Evolutionary conservation across 2,888 invertebrate genomes (phyloP), one percentile per base, ranked within the genome.

Genomic region (Pyrrhia umbra): DNA sequence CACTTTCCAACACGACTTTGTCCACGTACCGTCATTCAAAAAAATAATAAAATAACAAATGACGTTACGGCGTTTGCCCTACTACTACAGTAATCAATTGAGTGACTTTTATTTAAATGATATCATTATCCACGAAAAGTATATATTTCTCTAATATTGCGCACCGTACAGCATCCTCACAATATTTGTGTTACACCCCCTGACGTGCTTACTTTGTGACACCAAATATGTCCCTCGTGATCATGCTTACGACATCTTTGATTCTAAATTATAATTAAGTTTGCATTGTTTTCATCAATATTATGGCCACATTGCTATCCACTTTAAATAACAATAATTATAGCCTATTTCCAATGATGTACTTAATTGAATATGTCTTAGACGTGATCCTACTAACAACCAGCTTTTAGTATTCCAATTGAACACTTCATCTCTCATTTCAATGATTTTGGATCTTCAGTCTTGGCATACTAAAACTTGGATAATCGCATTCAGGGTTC

Each of bases 201-300:
- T 57, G 77, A 72, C 75, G 81, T 76, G 80, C 82, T 84, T 84
- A 68, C 68, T 69, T 69, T 76, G 68, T 69, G 70, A 74, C 78
- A 73, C 66, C 68, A 75, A 68, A 72, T 62, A 78, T 79, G 81
- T 80, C 82, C n/a, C 81, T 85, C 78, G 83, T 82, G 82, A 81
- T 85, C 83, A 82, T 82, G 85, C 85, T 90, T 85, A 74, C 79
- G 68, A 82, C 68, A 70, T 74, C 66, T 76, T 73, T 59, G 63
- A 78, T 70, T 73, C 61, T 49, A 50, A 66, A 68, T 56, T 77
- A 42, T n/a, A n/a, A 37, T 63, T 64, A 37, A 42, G 69, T 75
- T 66, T 65, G n/a, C n/a, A 68, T 77, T 72, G 52, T 64, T 79
- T 77, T 73, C 75, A 78, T 72, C 55, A 57, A 40, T 63, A 75